Percentiles rank a stretch among this genome's conserved stretches.
Conservation (phyloP, 2,888 invertebrate genomes). For the Campopleginae sp. region DNA sequence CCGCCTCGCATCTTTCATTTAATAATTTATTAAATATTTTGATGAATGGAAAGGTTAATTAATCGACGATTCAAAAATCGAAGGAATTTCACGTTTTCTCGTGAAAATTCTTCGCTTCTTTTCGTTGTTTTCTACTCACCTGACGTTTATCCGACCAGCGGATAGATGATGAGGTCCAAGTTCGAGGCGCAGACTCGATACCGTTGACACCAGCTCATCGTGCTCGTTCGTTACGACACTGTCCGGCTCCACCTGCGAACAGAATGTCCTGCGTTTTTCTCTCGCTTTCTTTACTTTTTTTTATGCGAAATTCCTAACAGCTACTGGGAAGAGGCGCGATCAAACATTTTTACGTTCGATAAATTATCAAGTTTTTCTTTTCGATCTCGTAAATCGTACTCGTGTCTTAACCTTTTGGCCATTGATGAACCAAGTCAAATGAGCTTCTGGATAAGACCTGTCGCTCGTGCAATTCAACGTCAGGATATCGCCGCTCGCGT, state of each 20-base stretch:
- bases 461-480: slow-evolving; percentile 85
- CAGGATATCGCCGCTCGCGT: slow-evolving; percentile 85
- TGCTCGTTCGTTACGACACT: slow-evolving; percentile 79
- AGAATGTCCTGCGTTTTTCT: neutral
- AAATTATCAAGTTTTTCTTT: neutral
- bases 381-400: neutral
- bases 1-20: slow-evolving; percentile 80
- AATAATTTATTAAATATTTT: neutral
- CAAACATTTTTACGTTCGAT: neutral
- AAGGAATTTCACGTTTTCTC: neutral
- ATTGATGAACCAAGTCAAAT: slow-evolving; percentile 85
- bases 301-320: neutral
- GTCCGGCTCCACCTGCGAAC: slow-evolving; percentile 81
- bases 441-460: slow-evolving; percentile 85
- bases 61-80: neutral
- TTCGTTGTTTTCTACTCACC: slow-evolving; percentile 70
- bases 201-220: slow-evolving; percentile 82
- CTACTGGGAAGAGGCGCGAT: neutral
- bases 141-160: slow-evolving; percentile 80
- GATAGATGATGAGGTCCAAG: slow-evolving; percentile 82
- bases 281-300: neutral
- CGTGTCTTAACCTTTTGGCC: slow-evolving; percentile 81
- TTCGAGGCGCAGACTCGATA: slow-evolving; percentile 83
- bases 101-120: neutral
- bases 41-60: neutral